Evolutionary conservation across 2,113 vertebrate species (phyloP).

Genomic region (Calcarius ornatus): DNA sequence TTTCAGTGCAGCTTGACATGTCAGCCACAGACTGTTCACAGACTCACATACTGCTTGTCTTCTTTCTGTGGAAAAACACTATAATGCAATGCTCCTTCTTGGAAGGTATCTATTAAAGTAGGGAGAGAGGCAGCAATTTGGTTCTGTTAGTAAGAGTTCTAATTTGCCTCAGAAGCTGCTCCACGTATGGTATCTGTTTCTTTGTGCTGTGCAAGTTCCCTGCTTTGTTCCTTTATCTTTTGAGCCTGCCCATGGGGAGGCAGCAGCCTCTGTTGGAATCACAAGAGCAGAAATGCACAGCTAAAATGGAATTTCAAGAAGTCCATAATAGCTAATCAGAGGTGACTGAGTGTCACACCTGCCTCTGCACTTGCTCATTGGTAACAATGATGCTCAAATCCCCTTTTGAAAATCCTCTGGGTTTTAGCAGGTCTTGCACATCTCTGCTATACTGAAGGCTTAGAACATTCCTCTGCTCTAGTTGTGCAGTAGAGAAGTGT

Average conservation of each 20-base stretch:
- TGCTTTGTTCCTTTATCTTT: slow-evolving; percentile 33
- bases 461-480: neutral
- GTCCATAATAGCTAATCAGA: neutral
- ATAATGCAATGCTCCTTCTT: neutral
- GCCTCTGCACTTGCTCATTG: slow-evolving; percentile 6
- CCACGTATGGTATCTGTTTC: neutral
- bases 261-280: slow-evolving; percentile 21
- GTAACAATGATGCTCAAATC: neutral
- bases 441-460: neutral
- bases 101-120: neutral
- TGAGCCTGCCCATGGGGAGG: neutral
- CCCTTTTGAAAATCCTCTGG: neutral
- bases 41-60: neutral
- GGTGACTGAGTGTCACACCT: slow-evolving; percentile 19
- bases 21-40: neutral
- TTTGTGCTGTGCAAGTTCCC: slow-evolving; percentile 14
- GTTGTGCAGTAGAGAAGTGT: neutral
- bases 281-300: neutral
- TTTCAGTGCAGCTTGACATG: neutral
- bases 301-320: neutral
- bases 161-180: slow-evolving; percentile 19
- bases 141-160: neutral
- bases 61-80: neutral
- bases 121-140: slow-evolving; percentile 20
- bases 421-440: slow-evolving; percentile 18